These are phyloP conservation scores for Abramis brama DNA, from an alignment of 2,113 vertebrate species.

Conservation along the genomic window DNA sequence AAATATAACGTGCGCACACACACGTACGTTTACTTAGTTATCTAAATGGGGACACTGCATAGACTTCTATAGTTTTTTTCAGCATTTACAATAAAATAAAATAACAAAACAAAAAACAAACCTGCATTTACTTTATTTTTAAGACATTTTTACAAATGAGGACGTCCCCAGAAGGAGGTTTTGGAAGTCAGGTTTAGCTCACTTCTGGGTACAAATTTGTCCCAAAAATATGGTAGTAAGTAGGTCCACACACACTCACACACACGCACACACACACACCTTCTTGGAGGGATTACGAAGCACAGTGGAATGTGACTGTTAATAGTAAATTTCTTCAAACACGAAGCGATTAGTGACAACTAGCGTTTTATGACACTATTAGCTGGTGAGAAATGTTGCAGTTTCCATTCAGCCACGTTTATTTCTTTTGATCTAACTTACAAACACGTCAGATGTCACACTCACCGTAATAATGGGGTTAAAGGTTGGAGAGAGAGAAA, in stretches of 20 bases:
- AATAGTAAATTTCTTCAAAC: constrained; percentile 12
- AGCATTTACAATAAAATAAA: too few species aligned
- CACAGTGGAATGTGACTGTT: constrained; percentile 44
- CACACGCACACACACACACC: neutral
- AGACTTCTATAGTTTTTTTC: too few species aligned
- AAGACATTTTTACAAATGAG: too few species aligned
- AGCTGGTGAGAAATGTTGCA: constrained; percentile 29
- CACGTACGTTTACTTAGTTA: neutral
- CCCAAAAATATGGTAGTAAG: too few species aligned
- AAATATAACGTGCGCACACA: neutral
- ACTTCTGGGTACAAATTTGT: too few species aligned
- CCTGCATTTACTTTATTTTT: too few species aligned
- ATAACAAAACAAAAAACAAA: too few species aligned
- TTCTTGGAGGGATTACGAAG: constrained; percentile 27
- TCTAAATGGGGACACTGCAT: too few species aligned
- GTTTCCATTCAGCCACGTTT: neutral
- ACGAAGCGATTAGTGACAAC: constrained; percentile 27
- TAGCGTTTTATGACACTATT: constrained; percentile 14
- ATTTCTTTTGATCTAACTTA: constrained; percentile 29
- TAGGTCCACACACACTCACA: neutral
- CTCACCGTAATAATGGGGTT: neutral
- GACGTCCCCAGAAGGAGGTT: too few species aligned
- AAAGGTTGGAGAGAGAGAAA: neutral
- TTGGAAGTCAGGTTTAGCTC: too few species aligned
- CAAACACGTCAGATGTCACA: constrained; percentile 13